Evolutionary conservation across 2,113 vertebrate species (phyloP).

Genomic region (Nothocercus nigrocapillus): DNA sequence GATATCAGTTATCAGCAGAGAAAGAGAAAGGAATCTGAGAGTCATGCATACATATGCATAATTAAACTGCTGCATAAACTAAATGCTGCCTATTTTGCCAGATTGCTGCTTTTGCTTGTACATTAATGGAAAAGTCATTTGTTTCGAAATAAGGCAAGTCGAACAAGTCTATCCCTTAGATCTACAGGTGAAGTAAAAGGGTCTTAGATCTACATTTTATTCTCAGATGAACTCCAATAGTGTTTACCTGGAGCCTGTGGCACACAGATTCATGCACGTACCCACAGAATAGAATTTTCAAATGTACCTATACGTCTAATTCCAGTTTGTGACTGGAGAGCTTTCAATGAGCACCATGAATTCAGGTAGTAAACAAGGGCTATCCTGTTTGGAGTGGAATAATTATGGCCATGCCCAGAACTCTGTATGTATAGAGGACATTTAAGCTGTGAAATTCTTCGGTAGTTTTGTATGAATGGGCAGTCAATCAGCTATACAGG

Average conservation of each 20-base stretch:
- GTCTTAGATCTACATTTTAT: neutral
- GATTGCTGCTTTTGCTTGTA: neutral
- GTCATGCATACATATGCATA: neutral
- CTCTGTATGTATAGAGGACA: neutral
- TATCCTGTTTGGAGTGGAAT: neutral
- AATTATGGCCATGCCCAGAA: neutral
- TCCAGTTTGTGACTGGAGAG: neutral
- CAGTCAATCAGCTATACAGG: neutral
- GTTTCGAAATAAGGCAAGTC: slow-evolving; percentile 10
- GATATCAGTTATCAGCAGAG: slow-evolving; percentile 31
- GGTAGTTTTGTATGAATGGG: neutral
- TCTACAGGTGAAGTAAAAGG: neutral
- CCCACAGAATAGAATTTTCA: neutral
- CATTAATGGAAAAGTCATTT: neutral
- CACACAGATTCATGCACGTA: neutral
- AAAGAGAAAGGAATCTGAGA: slow-evolving; percentile 3
- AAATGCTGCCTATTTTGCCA: slow-evolving; percentile 1
- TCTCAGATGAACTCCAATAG: neutral
- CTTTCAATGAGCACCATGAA: neutral
- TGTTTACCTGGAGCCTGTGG: neutral
- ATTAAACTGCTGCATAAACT: neutral
- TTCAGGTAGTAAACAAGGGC: neutral
- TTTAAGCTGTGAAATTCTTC: neutral
- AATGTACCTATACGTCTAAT: neutral
- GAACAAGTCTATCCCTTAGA: neutral